Percentiles rank a stretch among this genome's conserved stretches.
Conservation (phyloP, 2,888 invertebrate genomes). For the Drosophila maculinotata region DNA sequence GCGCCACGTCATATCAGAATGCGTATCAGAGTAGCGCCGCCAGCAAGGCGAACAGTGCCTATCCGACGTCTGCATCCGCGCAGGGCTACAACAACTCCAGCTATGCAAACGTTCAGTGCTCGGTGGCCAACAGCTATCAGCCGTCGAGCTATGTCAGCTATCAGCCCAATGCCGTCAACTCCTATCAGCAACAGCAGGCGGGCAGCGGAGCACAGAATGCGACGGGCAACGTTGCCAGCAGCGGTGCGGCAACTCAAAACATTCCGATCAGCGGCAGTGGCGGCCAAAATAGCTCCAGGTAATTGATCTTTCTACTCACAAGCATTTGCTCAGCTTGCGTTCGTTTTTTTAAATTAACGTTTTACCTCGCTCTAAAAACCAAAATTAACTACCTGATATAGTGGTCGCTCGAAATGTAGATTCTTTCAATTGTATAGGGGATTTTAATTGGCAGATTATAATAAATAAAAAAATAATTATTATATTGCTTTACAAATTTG, state of each 20-base stretch:
- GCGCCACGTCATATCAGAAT: conserved; percentile 78
- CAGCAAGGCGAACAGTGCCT: conserved; percentile 81
- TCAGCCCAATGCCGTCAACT: conserved; percentile 84
- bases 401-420: neutral
- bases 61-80: conserved; percentile 81
- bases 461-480: no score
- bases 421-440: neutral
- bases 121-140: conserved; percentile 84
- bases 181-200: conserved; percentile 82
- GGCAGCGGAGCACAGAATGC: conserved; percentile 74
- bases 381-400: conserved; percentile 10
- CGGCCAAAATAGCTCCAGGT: conserved; percentile 84
- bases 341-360: conserved; percentile 22
- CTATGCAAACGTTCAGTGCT: conserved; percentile 84
- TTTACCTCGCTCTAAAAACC: conserved; percentile 8
- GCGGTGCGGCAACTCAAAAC: conserved; percentile 83
- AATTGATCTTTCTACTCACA: conserved; percentile 35
- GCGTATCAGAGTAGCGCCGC: conserved; percentile 82
- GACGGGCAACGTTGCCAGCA: conserved; percentile 72
- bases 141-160: conserved; percentile 84
- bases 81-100: conserved; percentile 84
- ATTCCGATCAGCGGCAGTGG: conserved; percentile 84
- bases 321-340: conserved; percentile 6
- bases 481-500: no score
- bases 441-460: no score